Evolutionary conservation across 2,888 invertebrate genomes (phyloP), one percentile per base, ranked within the genome.

Genomic region (Mythimna albipuncta): DNA sequence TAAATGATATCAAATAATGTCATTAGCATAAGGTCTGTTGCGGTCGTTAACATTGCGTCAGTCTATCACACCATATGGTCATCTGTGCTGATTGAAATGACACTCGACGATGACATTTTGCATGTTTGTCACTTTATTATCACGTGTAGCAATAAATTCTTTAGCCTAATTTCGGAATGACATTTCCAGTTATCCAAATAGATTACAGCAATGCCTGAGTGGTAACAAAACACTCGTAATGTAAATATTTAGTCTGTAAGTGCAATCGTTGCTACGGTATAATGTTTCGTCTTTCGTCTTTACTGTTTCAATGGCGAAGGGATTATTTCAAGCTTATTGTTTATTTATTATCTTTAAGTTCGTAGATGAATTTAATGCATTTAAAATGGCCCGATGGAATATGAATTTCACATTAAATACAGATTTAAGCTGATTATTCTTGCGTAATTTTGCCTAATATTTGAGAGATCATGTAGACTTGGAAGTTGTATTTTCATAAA

Each of bases 41-140:
- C 79, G 83, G 83, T 87, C 87, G 83, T 89, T 86, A 87, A 78
- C 74, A 79, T 90, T 87, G 85, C 91, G 87, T 89, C 90, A 84
- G 86, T 85, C 75, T 87, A 83, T 88, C 89, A 84, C 80, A 84
- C 89, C 89, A 89, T 86, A 90, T 89, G 90, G 88, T 75, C 77
- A 76, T 79, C 69, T 76, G 74, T 47, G 67, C 64, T 86, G 75
- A 87, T 86, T 79, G 70, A 79, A 77, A 78, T 71, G 64, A 61
- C 82, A 85, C 65, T 64, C 59, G 67, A 69, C 75, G 75, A 70
- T 77, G 55, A 65, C 57, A 81, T 76, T 81, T 86, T 64, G 85
- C 83, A 72, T 75, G 68, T 79, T 75, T 71, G 66, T 71, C 69
- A 50, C 6, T 57, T 61, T 19, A 70, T 62, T 62, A 72, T 19